These are phyloP conservation scores for Hydractinia echinata DNA, from an alignment of 30 jellyfish, hydroid and myxozoan genomes.

Conservation along the genomic window DNA sequence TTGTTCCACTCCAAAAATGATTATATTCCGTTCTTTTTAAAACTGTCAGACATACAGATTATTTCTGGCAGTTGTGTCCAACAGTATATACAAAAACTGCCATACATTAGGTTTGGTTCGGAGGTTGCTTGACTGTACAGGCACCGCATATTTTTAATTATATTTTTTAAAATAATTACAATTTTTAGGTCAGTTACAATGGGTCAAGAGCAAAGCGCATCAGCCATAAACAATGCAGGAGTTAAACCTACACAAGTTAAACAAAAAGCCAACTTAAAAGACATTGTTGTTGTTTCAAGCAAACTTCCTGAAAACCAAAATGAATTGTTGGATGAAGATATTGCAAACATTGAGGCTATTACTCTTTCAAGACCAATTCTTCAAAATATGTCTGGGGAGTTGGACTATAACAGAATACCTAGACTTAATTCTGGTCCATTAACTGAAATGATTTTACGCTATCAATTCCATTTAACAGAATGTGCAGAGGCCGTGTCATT, in stretches of 20 bases:
- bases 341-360: slow-evolving; percentile 40
- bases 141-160: too few species aligned
- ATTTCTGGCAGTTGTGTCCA: too few species aligned
- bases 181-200: too few species aligned
- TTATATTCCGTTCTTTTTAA: too few species aligned
- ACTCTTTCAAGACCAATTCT: slow-evolving; percentile 57
- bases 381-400: slow-evolving; percentile 39
- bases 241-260: not conserved
- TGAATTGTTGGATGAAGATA: slow-evolving; percentile 39
- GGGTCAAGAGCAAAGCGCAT: too few species aligned
- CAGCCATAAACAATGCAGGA: too few species aligned
- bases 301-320: slow-evolving; percentile 37
- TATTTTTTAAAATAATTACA: too few species aligned
- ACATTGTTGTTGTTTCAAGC: slow-evolving; percentile 65
- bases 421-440: slow-evolving; percentile 56
- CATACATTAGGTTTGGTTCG: too few species aligned
- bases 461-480: slow-evolving; percentile 81
- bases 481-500: slow-evolving; percentile 95
- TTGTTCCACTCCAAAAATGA: too few species aligned
- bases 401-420: slow-evolving; percentile 49
- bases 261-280: slow-evolving; percentile 69
- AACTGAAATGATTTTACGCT: slow-evolving; percentile 76
- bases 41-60: too few species aligned
- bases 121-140: too few species aligned
- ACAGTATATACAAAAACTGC: too few species aligned